These are phyloP conservation scores for Tamandua tetradactyla DNA, from an alignment of 2,797 vertebrate species.

Conservation along the genomic window DNA sequence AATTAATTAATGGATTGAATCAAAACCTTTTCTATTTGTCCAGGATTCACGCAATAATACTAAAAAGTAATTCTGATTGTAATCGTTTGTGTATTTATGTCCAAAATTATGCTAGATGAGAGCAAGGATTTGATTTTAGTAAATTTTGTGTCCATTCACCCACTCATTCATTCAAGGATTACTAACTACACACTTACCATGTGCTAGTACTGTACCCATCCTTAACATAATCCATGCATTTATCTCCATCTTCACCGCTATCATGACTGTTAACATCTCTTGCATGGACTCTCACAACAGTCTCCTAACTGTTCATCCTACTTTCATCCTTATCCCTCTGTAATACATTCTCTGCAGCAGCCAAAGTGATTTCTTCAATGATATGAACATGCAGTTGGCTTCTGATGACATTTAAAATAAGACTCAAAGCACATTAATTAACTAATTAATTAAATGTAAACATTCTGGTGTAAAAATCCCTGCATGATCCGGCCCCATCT, in stretches of 20 bases:
- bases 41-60: neutral
- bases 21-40: neutral
- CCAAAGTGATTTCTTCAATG: neutral
- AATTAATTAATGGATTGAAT: neutral
- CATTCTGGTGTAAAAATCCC: neutral
- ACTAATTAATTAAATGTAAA: neutral
- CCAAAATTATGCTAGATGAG: neutral
- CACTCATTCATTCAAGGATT: neutral
- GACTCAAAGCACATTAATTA: neutral
- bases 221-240: neutral
- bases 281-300: neutral
- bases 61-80: slow-evolving; percentile 21
- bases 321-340: neutral
- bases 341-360: neutral
- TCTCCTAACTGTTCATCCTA: neutral
- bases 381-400: neutral
- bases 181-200: neutral
- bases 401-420: neutral
- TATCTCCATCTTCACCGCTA: neutral
- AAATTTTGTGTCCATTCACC: neutral
- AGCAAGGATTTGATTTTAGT: slow-evolving; percentile 11
- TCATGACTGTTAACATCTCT: neutral
- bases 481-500: neutral
- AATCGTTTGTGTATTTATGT: neutral
- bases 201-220: neutral